Conservation (phyloP, 53 echinoderm and acorn worm genomes). For the Antedon mediterranea region DNA sequence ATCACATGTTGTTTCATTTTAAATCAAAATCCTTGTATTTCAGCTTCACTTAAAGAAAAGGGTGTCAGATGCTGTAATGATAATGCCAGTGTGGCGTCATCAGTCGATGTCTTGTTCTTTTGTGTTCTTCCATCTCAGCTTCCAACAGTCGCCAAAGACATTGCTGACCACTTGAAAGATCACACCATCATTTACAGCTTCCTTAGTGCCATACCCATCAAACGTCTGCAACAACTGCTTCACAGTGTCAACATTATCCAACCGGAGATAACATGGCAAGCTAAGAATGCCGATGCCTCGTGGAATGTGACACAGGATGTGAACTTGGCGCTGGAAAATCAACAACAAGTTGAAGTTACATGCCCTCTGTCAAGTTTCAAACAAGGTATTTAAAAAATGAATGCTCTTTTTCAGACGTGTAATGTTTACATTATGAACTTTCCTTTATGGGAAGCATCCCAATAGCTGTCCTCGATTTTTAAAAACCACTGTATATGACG, state of each 20-base stretch:
- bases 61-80: constrained; percentile 65
- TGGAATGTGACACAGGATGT: constrained; percentile 73
- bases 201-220: constrained; percentile 68
- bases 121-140: constrained; percentile 91
- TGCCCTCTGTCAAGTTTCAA: constrained; percentile 48
- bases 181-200: constrained; percentile 67
- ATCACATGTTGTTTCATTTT: not conserved
- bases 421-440: too few species aligned
- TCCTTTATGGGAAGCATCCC: too few species aligned
- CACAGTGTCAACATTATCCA: constrained; percentile 37
- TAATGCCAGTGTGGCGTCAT: constrained; percentile 44
- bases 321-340: constrained; percentile 63
- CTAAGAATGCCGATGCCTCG: constrained; percentile 10
- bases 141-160: constrained; percentile 54
- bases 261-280: constrained; percentile 53
- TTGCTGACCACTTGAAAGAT: constrained; percentile 32
- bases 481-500: too few species aligned
- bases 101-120: constrained; percentile 58
- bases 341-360: constrained; percentile 65
- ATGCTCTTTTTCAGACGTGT: too few species aligned
- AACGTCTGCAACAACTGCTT: constrained; percentile 26
- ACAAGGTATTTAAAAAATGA: too few species aligned
- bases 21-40: not conserved
- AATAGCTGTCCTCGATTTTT: too few species aligned
- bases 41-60: constrained; percentile 36